Evolutionary conservation across 2,888 invertebrate species (phyloP).

Genomic region (Arge pagana): DNA sequence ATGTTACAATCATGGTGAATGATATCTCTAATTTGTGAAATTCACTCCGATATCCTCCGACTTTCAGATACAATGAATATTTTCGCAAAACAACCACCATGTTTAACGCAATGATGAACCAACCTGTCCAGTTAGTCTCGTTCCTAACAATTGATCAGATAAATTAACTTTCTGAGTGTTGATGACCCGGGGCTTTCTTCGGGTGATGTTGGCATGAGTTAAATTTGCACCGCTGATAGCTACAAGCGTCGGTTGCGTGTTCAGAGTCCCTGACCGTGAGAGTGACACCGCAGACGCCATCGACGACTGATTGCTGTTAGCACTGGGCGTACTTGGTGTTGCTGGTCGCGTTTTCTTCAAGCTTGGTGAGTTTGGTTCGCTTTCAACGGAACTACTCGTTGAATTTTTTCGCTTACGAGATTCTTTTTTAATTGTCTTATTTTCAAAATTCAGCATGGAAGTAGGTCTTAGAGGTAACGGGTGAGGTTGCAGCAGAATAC

Average conservation of each 20-base stretch:
- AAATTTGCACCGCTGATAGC: slow-evolving; percentile 32
- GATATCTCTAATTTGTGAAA: slow-evolving; percentile 6
- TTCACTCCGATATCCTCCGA: background rate
- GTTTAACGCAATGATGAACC: background rate
- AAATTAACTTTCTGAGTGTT: slow-evolving; percentile 41
- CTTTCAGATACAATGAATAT: background rate
- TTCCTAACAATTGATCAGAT: slow-evolving; percentile 41
- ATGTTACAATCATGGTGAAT: background rate
- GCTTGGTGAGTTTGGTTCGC: slow-evolving; percentile 61
- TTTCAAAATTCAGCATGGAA: slow-evolving; percentile 21
- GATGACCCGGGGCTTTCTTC: slow-evolving; percentile 42
- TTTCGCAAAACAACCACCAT: background rate
- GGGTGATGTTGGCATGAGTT: slow-evolving; percentile 32
- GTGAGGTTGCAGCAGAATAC: slow-evolving; percentile 63
- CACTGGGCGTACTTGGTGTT: slow-evolving; percentile 41
- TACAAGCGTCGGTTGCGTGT: slow-evolving; percentile 32
- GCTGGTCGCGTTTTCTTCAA: slow-evolving; percentile 55
- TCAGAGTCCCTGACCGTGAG: slow-evolving; percentile 29
- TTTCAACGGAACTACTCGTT: slow-evolving; percentile 59
- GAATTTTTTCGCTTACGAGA: slow-evolving; percentile 61
- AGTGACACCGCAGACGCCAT: slow-evolving; percentile 3
- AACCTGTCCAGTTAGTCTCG: slow-evolving; percentile 44
- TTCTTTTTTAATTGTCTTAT: slow-evolving; percentile 47
- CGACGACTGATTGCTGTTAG: slow-evolving; percentile 10
- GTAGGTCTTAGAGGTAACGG: slow-evolving; percentile 61